Evolutionary conservation across 2,113 vertebrate genomes (phyloP).

Genomic region (Melanocharis versteri): DNA sequence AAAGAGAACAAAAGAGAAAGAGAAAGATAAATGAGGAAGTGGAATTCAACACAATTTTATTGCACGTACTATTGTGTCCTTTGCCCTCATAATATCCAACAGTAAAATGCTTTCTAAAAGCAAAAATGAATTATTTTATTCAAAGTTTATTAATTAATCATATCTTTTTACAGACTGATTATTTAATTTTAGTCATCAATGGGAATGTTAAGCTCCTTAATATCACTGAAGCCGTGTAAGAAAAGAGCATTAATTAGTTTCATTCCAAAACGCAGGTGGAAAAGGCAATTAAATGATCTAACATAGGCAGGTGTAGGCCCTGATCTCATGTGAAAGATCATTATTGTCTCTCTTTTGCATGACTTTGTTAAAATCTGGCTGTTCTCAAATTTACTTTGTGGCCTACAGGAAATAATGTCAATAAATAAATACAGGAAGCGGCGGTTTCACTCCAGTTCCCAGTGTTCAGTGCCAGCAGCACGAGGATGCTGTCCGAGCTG

Average conservation of each 20-base stretch:
- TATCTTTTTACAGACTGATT: constrained; percentile 66
- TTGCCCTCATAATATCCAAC: constrained; percentile 50
- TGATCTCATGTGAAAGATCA: constrained; percentile 25
- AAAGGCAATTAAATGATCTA: constrained; percentile 51
- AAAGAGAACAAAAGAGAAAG: constrained; percentile 46
- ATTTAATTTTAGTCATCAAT: constrained; percentile 62
- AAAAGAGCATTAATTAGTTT: constrained; percentile 59
- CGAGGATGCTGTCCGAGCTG: neutral
- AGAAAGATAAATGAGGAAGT: constrained; percentile 54
- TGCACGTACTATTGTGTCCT: neutral
- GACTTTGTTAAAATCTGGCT: neutral
- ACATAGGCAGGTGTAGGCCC: neutral
- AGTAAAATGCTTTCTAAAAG: constrained; percentile 48
- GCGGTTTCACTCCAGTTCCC: neutral
- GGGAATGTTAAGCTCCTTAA: constrained; percentile 59
- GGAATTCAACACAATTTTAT: constrained; percentile 67
- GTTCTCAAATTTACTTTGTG: neutral
- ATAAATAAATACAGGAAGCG: neutral
- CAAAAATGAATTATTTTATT: constrained; percentile 66
- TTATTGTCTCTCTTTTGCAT: neutral
- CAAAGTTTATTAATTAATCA: constrained; percentile 74
- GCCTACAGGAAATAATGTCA: neutral
- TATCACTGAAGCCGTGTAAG: constrained; percentile 56
- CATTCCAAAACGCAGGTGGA: neutral
- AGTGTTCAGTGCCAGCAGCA: neutral